Evolutionary conservation across 2,797 vertebrate species (phyloP).

Genomic region (Scyliorhinus canicula): DNA sequence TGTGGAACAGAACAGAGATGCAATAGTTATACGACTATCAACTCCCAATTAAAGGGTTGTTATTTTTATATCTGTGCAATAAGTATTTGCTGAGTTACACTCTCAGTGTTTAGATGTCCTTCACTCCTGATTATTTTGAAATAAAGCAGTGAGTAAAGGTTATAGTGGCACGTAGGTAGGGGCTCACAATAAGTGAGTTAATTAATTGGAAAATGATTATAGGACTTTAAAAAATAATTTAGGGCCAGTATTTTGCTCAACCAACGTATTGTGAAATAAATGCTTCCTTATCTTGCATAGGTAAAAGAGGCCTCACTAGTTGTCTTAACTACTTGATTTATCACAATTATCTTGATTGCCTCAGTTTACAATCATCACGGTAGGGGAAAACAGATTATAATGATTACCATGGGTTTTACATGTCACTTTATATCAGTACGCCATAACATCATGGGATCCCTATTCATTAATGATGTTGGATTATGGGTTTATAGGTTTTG

Average conservation of each 20-base stretch:
- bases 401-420: conserved; percentile 38
- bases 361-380: conserved; percentile 35
- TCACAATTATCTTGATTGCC: conserved; percentile 36
- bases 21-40: conserved; percentile 18
- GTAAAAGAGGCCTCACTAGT: not conserved
- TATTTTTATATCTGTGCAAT: not conserved
- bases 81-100: not conserved
- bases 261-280: not conserved
- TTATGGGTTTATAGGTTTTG: conserved; percentile 38
- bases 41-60: conserved; percentile 19
- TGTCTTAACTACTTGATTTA: conserved; percentile 33
- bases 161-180: not conserved
- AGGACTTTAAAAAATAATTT: not conserved
- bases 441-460: conserved; percentile 35
- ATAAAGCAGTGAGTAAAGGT: not conserved
- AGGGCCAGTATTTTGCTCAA: not conserved
- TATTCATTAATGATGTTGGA: conserved; percentile 35
- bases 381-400: conserved; percentile 37
- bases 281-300: not conserved
- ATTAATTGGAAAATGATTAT: not conserved
- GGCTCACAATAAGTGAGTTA: not conserved
- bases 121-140: not conserved
- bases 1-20: not conserved
- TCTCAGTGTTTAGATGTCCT: not conserved
- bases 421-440: conserved; percentile 33